These are phyloP conservation scores for Phodopus roborovskii DNA, from an alignment of 2,113 vertebrate genomes.

Conservation along the genomic window DNA sequence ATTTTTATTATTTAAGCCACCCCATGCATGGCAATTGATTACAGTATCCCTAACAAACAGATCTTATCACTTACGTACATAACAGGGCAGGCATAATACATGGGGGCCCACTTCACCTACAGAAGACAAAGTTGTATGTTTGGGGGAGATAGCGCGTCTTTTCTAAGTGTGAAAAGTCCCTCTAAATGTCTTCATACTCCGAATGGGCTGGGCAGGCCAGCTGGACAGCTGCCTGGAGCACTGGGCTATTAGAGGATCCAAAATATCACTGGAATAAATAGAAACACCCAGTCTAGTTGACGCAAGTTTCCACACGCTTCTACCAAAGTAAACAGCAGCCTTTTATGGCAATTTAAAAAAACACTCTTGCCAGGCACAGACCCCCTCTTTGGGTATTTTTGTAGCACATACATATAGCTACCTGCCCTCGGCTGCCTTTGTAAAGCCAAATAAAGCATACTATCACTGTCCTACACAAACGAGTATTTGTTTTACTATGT, in stretches of 20 bases:
- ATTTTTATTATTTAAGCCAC: background rate
- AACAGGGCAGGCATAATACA: background rate
- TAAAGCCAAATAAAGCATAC: constrained; percentile 67
- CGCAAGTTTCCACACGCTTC: constrained; percentile 75
- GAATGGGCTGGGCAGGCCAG: constrained; percentile 8
- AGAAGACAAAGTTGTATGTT: background rate
- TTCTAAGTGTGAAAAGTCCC: constrained; percentile 41
- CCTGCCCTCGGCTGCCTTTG: constrained; percentile 55
- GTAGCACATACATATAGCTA: constrained; percentile 49
- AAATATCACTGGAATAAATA: constrained; percentile 79
- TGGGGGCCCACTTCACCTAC: background rate
- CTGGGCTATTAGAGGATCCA: constrained; percentile 68
- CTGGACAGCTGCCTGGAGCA: constrained; percentile 47
- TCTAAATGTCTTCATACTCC: constrained; percentile 46
- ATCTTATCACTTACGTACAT: background rate
- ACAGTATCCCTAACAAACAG: background rate
- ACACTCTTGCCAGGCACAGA: constrained; percentile 50
- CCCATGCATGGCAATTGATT: background rate
- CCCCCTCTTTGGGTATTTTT: constrained; percentile 67
- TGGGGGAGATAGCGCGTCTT: background rate
- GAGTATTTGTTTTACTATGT: constrained; percentile 50
- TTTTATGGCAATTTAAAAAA: constrained; percentile 73
- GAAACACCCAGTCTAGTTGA: constrained; percentile 72
- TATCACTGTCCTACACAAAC: constrained; percentile 43
- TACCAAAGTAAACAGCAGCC: constrained; percentile 77